A percentile compares a stretch with the other conserved stretches of the same genome.
phyloP scores from a whole-genome alignment of 2,888 invertebrate species.

The Synanthedon myopaeformis region DNA sequence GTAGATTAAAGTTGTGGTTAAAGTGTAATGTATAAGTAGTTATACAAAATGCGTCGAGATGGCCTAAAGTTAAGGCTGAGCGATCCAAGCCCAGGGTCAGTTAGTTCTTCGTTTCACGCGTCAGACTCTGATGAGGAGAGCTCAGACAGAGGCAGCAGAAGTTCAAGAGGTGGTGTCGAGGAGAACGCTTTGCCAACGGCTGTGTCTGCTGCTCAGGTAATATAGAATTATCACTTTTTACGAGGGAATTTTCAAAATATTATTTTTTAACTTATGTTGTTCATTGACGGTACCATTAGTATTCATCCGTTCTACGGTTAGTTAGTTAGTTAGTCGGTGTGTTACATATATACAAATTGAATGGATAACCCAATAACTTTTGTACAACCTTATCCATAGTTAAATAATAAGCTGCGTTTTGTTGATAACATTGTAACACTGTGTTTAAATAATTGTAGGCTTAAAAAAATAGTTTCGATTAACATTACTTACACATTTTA shows the following conservation, averaged over 20 bases:
- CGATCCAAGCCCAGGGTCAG: conserved; percentile 47
- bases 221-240: conserved; percentile 1
- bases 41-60: conserved; percentile 49
- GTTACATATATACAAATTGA: too few species aligned
- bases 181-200: conserved; percentile 33
- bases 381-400: too few species aligned
- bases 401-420: too few species aligned
- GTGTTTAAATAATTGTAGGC: too few species aligned
- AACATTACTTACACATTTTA: too few species aligned
- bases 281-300: background rate
- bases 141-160: conserved; percentile 35
- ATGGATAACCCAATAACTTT: too few species aligned
- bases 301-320: too few species aligned
- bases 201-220: conserved; percentile 41
- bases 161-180: conserved; percentile 29
- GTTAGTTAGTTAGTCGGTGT: too few species aligned
- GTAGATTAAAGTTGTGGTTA: conserved; percentile 14
- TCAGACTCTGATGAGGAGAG: conserved; percentile 60
- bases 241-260: background rate
- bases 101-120: conserved; percentile 41
- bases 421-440: too few species aligned
- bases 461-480: too few species aligned
- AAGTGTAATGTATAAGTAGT: conserved; percentile 1
- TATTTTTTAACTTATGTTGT: conserved; percentile 3
- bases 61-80: conserved; percentile 57